Conservation (phyloP, 2,797 vertebrate species). For the Falco cherrug region DNA sequence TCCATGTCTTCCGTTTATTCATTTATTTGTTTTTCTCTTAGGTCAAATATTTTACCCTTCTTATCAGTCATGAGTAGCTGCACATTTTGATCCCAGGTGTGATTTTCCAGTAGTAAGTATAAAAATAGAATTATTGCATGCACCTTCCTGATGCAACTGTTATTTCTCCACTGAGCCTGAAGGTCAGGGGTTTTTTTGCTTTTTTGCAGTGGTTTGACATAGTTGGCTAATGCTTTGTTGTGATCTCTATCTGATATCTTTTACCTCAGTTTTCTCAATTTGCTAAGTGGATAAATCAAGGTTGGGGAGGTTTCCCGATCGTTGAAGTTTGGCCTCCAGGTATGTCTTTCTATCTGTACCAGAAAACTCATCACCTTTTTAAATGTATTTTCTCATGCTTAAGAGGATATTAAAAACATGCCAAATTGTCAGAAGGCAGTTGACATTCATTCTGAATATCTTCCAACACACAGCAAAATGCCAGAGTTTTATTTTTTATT, state of each 20-base stretch:
- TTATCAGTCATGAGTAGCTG: background rate
- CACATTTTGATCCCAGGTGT: background rate
- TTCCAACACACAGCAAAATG: background rate
- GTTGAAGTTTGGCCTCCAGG: background rate
- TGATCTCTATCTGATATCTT: background rate
- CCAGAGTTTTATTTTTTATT: background rate
- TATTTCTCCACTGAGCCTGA: background rate
- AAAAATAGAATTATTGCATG: background rate
- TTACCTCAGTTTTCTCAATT: background rate
- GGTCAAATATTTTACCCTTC: background rate
- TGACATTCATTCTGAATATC: background rate
- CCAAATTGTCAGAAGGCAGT: background rate
- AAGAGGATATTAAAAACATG: background rate
- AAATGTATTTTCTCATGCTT: background rate
- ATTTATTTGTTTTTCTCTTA: background rate
- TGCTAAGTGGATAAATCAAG: background rate
- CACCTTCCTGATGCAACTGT: fast-evolving
- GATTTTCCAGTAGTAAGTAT: background rate
- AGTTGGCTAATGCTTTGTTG: background rate
- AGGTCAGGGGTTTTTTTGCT: background rate
- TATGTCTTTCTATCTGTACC: background rate
- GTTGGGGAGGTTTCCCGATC: background rate
- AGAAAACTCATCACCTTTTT: background rate
- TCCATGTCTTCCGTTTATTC: background rate
- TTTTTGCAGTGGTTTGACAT: background rate